A percentile compares a stretch with the other conserved stretches of the same genome.
Conservation (phyloP, 53 echinoderm and acorn worm genomes). For the Echinometra lucunter region DNA sequence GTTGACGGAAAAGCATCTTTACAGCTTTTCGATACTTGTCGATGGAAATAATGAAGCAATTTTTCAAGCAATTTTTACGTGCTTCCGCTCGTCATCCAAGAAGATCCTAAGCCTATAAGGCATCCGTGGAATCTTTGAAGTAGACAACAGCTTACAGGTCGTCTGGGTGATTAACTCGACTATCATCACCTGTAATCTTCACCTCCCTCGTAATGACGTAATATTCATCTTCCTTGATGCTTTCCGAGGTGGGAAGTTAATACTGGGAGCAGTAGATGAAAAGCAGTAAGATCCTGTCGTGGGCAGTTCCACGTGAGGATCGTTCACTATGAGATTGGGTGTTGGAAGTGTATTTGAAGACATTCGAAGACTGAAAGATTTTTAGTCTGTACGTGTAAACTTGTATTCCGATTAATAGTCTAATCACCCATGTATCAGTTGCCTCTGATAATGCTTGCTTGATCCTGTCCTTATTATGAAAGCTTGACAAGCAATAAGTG, state of each 20-base stretch:
- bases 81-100: background rate
- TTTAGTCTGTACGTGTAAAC: background rate
- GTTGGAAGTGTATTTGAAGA: background rate
- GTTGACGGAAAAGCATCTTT: background rate
- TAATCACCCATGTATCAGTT: background rate
- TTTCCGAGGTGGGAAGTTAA: background rate
- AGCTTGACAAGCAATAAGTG: background rate
- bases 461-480: background rate
- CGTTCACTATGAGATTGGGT: background rate
- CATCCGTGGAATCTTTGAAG: background rate
- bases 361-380: background rate
- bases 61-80: background rate
- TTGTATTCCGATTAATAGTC: background rate
- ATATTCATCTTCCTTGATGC: background rate
- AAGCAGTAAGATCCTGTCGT: slow-evolving; percentile 1
- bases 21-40: background rate
- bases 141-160: background rate
- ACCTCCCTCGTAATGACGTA: slow-evolving; percentile 33
- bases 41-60: background rate
- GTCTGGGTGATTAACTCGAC: background rate
- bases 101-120: background rate
- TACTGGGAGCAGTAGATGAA: background rate
- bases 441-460: background rate
- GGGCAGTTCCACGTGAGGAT: background rate
- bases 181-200: slow-evolving; percentile 54